phyloP scores from a whole-genome alignment of 2,888 invertebrate genomes.

The Caenorhabditis sp. region DNA sequence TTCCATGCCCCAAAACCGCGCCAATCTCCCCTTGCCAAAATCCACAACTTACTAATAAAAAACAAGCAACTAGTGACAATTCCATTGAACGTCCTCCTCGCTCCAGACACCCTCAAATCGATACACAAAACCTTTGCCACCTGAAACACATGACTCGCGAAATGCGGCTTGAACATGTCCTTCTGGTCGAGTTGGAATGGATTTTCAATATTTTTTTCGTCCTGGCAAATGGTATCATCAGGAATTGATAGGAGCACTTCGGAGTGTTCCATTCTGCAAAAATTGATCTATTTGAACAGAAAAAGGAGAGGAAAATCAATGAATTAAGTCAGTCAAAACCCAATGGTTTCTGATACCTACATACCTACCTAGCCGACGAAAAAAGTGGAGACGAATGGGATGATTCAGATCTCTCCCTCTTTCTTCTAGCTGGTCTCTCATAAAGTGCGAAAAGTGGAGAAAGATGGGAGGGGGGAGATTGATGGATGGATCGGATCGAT shows the following conservation, averaged over 20 bases:
- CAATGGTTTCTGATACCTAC: too few species aligned
- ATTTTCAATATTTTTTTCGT: too few species aligned
- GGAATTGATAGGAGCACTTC: constrained; percentile 29
- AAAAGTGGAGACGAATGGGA: too few species aligned
- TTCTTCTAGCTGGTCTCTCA: too few species aligned
- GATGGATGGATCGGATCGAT: too few species aligned
- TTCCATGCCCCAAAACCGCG: too few species aligned
- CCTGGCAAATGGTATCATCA: background rate
- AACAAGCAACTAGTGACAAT: constrained; percentile 31
- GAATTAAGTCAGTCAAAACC: background rate
- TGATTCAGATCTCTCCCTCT: too few species aligned
- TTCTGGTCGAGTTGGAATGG: background rate
- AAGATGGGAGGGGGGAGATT: too few species aligned
- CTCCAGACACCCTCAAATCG: constrained; percentile 25
- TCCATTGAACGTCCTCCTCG: constrained; percentile 21
- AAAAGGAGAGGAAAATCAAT: background rate
- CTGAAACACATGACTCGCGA: constrained; percentile 35
- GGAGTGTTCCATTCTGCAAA: constrained; percentile 37
- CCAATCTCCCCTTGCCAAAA: too few species aligned
- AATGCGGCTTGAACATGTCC: constrained; percentile 9
- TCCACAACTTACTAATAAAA: constrained; percentile 11
- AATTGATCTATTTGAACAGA: constrained; percentile 10
- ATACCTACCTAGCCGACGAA: too few species aligned
- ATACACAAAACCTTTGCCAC: constrained; percentile 33
- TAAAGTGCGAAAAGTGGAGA: too few species aligned